These are phyloP conservation scores for Rhipidura dahli DNA, from an alignment of 2,113 vertebrate species.

Conservation along the genomic window DNA sequence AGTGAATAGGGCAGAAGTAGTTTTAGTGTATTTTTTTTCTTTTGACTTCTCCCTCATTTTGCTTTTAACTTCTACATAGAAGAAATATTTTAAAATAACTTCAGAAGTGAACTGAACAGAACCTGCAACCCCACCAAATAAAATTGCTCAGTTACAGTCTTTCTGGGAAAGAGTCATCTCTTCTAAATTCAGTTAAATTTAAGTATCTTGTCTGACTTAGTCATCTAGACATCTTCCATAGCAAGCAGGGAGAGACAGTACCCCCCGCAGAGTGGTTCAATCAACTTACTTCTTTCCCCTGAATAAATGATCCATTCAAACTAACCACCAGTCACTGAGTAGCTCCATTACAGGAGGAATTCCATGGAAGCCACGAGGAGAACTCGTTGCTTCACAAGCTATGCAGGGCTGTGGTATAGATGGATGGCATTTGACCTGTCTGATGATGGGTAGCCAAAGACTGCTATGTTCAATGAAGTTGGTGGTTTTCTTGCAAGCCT, in stretches of 20 bases:
- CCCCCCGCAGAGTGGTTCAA: background rate
- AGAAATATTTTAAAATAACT: background rate
- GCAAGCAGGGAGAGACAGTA: background rate
- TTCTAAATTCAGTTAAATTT: background rate
- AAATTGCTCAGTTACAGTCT: background rate
- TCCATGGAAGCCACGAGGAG: background rate
- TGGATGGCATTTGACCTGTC: background rate
- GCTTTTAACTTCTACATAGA: background rate
- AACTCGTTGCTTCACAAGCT: rapidly evolving
- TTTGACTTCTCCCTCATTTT: background rate
- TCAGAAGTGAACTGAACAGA: background rate
- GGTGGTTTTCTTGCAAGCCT: background rate
- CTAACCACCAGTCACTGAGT: background rate
- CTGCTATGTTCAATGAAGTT: rapidly evolving
- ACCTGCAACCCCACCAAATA: background rate
- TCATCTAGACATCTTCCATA: background rate
- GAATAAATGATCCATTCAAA: background rate
- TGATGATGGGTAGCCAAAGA: background rate
- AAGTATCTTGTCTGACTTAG: background rate
- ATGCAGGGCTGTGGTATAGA: background rate
- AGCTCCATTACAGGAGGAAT: background rate
- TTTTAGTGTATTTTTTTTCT: background rate
- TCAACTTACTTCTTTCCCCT: background rate
- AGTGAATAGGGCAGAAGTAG: background rate
- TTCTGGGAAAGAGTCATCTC: background rate